phyloP scores from a whole-genome alignment of 2,888 invertebrate species.

The Tinea semifulvella region DNA sequence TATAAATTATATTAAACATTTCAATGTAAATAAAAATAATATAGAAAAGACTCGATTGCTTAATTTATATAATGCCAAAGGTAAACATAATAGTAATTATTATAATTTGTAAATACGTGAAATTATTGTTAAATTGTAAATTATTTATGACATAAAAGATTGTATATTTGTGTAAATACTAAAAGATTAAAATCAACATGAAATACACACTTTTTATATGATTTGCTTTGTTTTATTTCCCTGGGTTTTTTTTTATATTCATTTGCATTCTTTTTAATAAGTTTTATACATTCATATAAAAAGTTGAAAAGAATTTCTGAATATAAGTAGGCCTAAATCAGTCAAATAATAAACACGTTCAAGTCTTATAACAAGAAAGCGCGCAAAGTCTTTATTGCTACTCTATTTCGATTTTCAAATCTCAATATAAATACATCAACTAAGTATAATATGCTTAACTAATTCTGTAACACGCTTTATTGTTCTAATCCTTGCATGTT shows the following conservation, averaged over 20 bases:
- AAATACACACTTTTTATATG: slow-evolving; percentile 60
- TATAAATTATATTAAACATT: too few species aligned
- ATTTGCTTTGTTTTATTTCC: slow-evolving; percentile 57
- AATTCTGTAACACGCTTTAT: too few species aligned
- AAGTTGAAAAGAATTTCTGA: too few species aligned
- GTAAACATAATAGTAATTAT: slow-evolving; percentile 28
- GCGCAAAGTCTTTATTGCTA: too few species aligned
- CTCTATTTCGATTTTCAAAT: too few species aligned
- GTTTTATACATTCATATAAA: too few species aligned
- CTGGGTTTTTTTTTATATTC: slow-evolving; percentile 21
- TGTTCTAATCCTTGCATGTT: too few species aligned
- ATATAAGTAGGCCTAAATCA: too few species aligned
- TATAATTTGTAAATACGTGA: slow-evolving; percentile 50
- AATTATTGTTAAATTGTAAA: slow-evolving; percentile 49
- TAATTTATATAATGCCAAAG: slow-evolving; percentile 55
- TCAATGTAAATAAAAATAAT: slow-evolving; percentile 1
- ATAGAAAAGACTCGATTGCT: slow-evolving; percentile 3
- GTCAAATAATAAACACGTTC: too few species aligned
- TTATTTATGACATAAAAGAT: slow-evolving; percentile 32
- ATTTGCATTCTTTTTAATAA: slow-evolving; percentile 17
- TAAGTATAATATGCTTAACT: too few species aligned
- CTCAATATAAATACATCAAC: too few species aligned
- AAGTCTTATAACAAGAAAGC: too few species aligned
- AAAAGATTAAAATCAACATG: slow-evolving; percentile 36
- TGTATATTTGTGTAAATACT: slow-evolving; percentile 40